Percentiles rank a stretch among this genome's conserved stretches.
These are phyloP conservation scores for Napeogenes sylphis DNA, from an alignment of 2,888 invertebrate genomes.

Conservation along the genomic window DNA sequence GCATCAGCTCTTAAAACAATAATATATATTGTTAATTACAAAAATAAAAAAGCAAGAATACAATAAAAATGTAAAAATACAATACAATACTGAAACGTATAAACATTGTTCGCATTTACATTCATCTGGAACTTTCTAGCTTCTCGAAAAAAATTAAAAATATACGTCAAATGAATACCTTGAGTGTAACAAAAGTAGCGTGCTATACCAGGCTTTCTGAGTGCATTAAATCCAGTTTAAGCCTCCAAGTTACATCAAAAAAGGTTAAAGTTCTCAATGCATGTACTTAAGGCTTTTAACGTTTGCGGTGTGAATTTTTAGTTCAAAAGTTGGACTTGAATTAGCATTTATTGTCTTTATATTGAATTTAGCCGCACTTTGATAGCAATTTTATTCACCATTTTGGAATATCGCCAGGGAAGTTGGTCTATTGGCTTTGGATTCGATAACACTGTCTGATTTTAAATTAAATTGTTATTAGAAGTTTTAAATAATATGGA, in stretches of 20 bases:
- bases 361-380: conserved; percentile 50
- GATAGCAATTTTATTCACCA: conserved; percentile 50
- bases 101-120: conserved; percentile 5
- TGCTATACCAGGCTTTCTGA: conserved; percentile 21
- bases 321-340: conserved; percentile 53
- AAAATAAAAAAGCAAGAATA: no score
- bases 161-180: conserved; percentile 22
- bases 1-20: no score
- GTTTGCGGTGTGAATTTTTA: conserved; percentile 49
- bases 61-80: neutral
- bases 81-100: neutral
- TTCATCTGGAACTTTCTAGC: conserved; percentile 12
- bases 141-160: conserved; percentile 40
- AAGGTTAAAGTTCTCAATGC: conserved; percentile 27
- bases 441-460: no score
- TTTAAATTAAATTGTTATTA: no score
- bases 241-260: conserved; percentile 25
- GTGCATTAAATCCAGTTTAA: conserved; percentile 28
- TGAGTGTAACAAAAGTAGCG: conserved; percentile 16
- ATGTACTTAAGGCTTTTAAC: conserved; percentile 44
- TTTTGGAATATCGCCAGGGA: conserved; percentile 34
- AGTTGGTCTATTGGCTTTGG: conserved; percentile 30
- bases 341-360: conserved; percentile 65
- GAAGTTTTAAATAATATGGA: no score
- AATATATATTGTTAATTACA: no score